Base-by-base conservation (phyloP, 2,113 vertebrate genomes). In the Tychaedon coryphoeus region DNA sequence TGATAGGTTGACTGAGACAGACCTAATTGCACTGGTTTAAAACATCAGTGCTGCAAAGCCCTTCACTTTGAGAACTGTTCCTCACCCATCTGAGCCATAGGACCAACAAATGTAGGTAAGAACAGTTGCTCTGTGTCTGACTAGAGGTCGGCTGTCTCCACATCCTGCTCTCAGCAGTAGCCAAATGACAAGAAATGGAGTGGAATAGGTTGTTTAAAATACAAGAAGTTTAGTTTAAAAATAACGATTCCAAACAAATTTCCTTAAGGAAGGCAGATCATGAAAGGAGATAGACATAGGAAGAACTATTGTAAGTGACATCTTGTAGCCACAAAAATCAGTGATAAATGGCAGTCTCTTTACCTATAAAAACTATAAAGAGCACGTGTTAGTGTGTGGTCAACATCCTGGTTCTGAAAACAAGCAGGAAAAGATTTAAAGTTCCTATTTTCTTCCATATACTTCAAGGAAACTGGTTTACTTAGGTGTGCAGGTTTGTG, bases 31-130 rank as follows among this genome's bases (percentile, higher is more conserved):
- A 10, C 15, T 42, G 26, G 11, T 70, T 91, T 77, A 57, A 81
- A 71, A 33, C 18, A 66, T 24, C 19, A 6, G 17, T 38, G 31
- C 38, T 0, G 0, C 47, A 34, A 74, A 66, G 16, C 4, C 36
- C 15, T 74, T 57, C 34, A 8, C 38, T 58, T 34, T 45, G 28
- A 0, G 11, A 66, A 17, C 12, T 18, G 29, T 29, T 92, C 51
- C 29, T 85, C 1, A 3, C 19, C 18, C 0, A 0, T 51, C 51
- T 72, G 74, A 71, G 29, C 14, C 0, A 1, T 2, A 69, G 26
- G 18, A 78, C 9, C 23, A 71, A 8, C 23, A 42, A 62, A 28
- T 24, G 14, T 10, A 20, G 19, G 15, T 51, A 67, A 69, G 67
- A 79, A 10, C 14, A n/a, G 31, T 53, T 3, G 2, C 8, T 67